Evolutionary conservation across 2,113 vertebrate species (phyloP).

Genomic region (Antechinus flavipes): DNA sequence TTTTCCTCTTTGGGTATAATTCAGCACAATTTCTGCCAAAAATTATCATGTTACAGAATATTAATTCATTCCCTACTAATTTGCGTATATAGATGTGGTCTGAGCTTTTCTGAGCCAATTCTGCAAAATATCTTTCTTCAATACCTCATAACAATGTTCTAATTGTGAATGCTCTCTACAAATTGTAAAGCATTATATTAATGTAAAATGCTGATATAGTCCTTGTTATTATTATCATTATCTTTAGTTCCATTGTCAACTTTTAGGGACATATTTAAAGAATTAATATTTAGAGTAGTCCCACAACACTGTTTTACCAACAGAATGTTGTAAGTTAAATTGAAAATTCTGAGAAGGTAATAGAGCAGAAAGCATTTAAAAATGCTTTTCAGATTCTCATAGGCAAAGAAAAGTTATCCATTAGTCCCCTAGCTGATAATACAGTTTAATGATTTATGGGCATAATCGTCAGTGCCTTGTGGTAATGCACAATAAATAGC

Average conservation of each 20-base stretch:
- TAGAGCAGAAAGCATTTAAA: slow-evolving; percentile 52
- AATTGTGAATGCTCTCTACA: neutral
- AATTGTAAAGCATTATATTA: neutral
- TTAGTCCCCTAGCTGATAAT: slow-evolving; percentile 57
- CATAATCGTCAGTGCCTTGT: slow-evolving; percentile 51
- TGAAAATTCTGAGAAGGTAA: slow-evolving; percentile 55
- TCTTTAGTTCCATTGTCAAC: slow-evolving; percentile 31
- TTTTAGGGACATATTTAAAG: slow-evolving; percentile 24
- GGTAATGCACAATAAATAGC: slow-evolving; percentile 27
- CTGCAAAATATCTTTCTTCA: neutral
- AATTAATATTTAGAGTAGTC: slow-evolving; percentile 37
- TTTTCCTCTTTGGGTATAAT: neutral
- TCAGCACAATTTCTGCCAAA: slow-evolving; percentile 9
- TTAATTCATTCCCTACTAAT: neutral
- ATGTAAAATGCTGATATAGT: neutral
- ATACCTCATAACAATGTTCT: neutral
- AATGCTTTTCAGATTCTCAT: slow-evolving; percentile 56
- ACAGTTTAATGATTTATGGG: slow-evolving; percentile 48
- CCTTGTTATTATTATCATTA: neutral
- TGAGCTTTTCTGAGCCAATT: neutral
- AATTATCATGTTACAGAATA: neutral
- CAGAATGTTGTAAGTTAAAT: slow-evolving; percentile 38
- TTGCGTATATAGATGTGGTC: neutral
- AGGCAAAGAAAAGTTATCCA: slow-evolving; percentile 42
- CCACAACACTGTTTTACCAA: slow-evolving; percentile 34